Base-by-base conservation (phyloP, 2,888 invertebrate genomes). In the Watsonalla binaria region DNA sequence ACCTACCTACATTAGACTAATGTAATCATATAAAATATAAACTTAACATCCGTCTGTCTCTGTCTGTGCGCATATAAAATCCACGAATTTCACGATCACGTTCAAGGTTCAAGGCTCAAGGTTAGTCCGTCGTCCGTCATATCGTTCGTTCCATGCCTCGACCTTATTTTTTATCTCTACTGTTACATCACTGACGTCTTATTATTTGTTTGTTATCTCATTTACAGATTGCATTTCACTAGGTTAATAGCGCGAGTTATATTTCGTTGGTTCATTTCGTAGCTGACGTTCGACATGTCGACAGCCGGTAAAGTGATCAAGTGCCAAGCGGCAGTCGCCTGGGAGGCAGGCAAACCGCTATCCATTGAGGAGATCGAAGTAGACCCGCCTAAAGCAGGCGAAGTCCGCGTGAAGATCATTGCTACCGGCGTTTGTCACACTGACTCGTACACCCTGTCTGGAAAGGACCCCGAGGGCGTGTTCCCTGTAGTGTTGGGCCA, bases 241-340 rank as follows among this genome's bases (percentile, higher is more conserved):
- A 53, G 54, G 53, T 55, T 50, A 58, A 56, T 46, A 45, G 15
- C 47, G n/a, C 45, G 55, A 34, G 24, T 60, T 52, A 34, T 5
- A 14, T 6, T 45, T 5, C 46, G 5, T 14, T 7, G 7, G 11
- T 34, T 71, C 70, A 79, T 63, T 82, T 73, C 52, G 62, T 62
- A 58, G 58, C 66, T 68, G 65, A 67, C 67, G 63, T 65, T 47
- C 54, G 81, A 59, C 64, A 90, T 89, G 88, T 82, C 88, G 54
- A 91, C 90, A 56, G 80, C 76, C 62, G 87, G 86, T 45, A 80
- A 96, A 95, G 93, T 94, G 49, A 99, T 99, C 65, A 94, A 93
- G 72, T 99, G 99, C 83, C 93, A 93, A 76, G 99, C 99, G 24
- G 99, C 99, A 1, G 97, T 99, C 14, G 99, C 99, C 5, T 99